Base-by-base conservation (phyloP, 1,140 invertebrate species). In the Meloidogyne hapla region DNA sequence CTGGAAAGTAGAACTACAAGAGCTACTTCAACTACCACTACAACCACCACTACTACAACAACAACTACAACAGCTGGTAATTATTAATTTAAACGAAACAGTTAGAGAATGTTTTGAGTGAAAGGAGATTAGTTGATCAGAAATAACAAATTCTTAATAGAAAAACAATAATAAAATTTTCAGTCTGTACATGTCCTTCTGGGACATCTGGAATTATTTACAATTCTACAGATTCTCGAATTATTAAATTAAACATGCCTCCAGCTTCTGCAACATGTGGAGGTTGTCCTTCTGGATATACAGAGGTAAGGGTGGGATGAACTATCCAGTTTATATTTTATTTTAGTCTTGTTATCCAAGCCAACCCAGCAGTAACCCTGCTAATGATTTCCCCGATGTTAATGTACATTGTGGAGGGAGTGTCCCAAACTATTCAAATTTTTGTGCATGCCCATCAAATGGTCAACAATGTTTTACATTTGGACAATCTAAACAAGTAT, bases 361-460 rank as follows among this genome's bases (percentile, higher is more conserved):
- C 21, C 65, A 67, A 42, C 28, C 65, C 18, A 67, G 65, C n/a
- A 67, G 40, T 42, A 23, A 18, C 18, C 65, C 28, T n/a, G 5
- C 21, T n/a, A 67, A 67, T n/a, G 65, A 67, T 56, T n/a, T 56
- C n/a, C n/a, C 48, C n/a, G n/a, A 56, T 56, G 8, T 56, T 56
- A n/a, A 56, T 56, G 48, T 56, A n/a, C 48, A 56, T n/a, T 42
- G 65, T 67, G 65, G 65, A 13, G 28, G 40, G 18, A 5, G 15
- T 18, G 6, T 6, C 21, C 28, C 65, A 67, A 67, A 67, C 21
- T 67, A 67, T 42, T 33, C 65, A 18, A 67, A 4, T 8, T 67
- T 67, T 42, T 67, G 65, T 42, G 65, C 65, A 8, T 67, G 65
- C n/a, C 65, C 65, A 42, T 67, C 65, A 18, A 21, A 67, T 42